Base-by-base conservation (phyloP, 2,888 invertebrate genomes). In the Lamellibrachia columna region DNA sequence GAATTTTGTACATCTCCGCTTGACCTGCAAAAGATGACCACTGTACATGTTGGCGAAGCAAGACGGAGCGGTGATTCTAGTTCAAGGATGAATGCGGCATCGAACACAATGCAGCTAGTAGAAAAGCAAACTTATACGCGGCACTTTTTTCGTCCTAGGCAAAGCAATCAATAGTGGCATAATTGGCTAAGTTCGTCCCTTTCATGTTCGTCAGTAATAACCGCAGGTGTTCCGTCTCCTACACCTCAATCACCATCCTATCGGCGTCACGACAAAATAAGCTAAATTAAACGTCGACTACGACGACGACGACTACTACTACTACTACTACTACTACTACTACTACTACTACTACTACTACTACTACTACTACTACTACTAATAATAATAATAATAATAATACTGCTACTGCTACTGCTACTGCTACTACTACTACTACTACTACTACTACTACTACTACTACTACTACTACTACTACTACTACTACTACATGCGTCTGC, bases 1-100 rank as follows among this genome's bases (percentile, higher is more conserved):
- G 93, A 52, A 96, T 95, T 8, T 93, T 92, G 1, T 92, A 91
- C 60, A 91, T 93, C 92, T 95, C 95, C 11, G 93, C 93, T 0
- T 58, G 53, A 52, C 94, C 96, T 96, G 94, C 9, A 91, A 55
- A 90, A 40, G 15, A 91, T 53, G 53, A 40, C 90, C 28, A 52
- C n/a, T 91, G 52, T 91, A 91, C 7, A 40, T 52, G 75, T 22
- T n/a, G 75, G 75, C 75, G 6, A 75, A 40, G 40, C 75, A 75
- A 75, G 6, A 75, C 22, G 6, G 15, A 22, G n/a, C 75, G 22
- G 22, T 11, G 15, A 22, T 75, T 40, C 40, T 40, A 40, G 40
- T 55, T 75, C 22, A 75, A 6, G 22, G 22, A n/a, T 75, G 75
- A 75, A 75, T 75, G 75, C 75, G 75, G 22, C 75, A 75, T 75